Base-by-base conservation (phyloP, 2,113 vertebrate genomes). In the Suricata suricatta region DNA sequence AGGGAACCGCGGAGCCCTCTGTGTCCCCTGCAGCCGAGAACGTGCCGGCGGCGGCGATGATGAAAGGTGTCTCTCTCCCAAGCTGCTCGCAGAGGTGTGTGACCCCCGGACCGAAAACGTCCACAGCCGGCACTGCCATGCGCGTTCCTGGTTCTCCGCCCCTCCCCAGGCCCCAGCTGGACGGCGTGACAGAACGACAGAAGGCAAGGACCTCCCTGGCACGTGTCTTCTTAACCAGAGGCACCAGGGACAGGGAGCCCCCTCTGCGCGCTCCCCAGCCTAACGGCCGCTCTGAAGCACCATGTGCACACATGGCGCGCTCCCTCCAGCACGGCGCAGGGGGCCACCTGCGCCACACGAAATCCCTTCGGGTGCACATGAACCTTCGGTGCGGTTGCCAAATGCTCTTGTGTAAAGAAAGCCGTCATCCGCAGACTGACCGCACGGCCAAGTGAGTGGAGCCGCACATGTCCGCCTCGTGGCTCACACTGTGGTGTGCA, bases 161-260 rank as follows among this genome's bases (percentile, higher is more conserved):
- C 76, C 41, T n/a, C 77, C 16, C 95, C 97, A 88, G 4, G 1
- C 0, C 74, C 86, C 87, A 94, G 98, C 90, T 96, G 96, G 91
- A 98, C 41, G 41, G 41, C 41, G 41, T 41, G 41, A 97, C 97
- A 41, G 97, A 96, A 97, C 88, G 93, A 84, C 89, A 88, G 2
- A 16, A 96, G 57, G 87, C 57, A 96, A 52, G 93, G 94, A 97
- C 69, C 96, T 35, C 69, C 52, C 52, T 57, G 77, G 94, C 84
- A 90, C 88, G 60, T 19, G n/a, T 95, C 90, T 97, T 94, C 57
- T 93, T 27, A 35, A 97, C 68, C 72, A 92, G 97, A 98, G 93
- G 92, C 98, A 96, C 88, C 71, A 80, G 90, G 72, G 79, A 44
- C 15, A 80, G 81, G 9, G 74, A 87, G 47, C 47, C 74, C 9